Evolutionary conservation across 2,888 invertebrate species (phyloP).

Genomic region (Aelia acuminata): DNA sequence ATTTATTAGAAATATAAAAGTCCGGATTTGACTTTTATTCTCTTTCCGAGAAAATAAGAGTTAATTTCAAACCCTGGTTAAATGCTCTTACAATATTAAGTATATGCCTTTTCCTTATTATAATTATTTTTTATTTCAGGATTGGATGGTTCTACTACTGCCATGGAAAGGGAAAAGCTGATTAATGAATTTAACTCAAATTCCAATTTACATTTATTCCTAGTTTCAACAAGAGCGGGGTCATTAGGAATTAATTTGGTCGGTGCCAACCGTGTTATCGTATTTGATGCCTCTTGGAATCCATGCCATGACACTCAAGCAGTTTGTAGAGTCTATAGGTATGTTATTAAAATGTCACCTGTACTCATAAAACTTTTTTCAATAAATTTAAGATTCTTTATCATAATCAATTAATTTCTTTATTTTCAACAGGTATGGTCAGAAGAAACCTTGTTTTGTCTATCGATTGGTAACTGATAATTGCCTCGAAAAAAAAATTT

Average conservation of each 20-base stretch:
- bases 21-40: too few species aligned
- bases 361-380: too few species aligned
- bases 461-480: slow-evolving; percentile 97
- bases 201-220: slow-evolving; percentile 87
- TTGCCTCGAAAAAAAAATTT: slow-evolving; percentile 97
- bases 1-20: too few species aligned
- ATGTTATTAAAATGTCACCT: too few species aligned
- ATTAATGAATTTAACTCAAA: slow-evolving; percentile 97
- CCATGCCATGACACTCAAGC: slow-evolving; percentile 99
- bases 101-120: not conserved
- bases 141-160: slow-evolving; percentile 95
- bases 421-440: slow-evolving; percentile 81
- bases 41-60: too few species aligned
- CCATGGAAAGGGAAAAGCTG: slow-evolving; percentile 93
- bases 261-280: slow-evolving; percentile 96
- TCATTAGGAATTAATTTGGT: slow-evolving; percentile 97
- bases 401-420: not conserved
- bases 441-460: slow-evolving; percentile 93
- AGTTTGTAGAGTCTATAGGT: slow-evolving; percentile 93
- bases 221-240: slow-evolving; percentile 97
- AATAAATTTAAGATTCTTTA: too few species aligned
- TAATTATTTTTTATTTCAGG: slow-evolving; percentile 72
- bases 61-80: too few species aligned
- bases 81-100: too few species aligned
- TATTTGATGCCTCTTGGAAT: slow-evolving; percentile 99